Conservation (phyloP, 1,140 invertebrate genomes). For the Eupeodes corollae region DNA sequence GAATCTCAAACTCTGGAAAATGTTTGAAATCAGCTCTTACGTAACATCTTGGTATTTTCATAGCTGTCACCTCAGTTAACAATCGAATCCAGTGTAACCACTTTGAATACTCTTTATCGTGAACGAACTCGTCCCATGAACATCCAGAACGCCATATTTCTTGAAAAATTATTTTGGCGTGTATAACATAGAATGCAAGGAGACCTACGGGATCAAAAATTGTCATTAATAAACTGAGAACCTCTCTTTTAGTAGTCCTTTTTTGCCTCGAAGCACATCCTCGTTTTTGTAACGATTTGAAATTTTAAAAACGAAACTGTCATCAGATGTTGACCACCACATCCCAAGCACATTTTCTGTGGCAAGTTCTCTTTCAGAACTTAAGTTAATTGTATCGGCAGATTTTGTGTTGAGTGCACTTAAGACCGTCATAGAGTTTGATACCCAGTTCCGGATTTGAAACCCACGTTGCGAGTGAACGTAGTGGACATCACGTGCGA, state of each 20-base stretch:
- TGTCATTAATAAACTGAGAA: conserved; percentile 11
- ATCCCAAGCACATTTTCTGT: conserved; percentile 6
- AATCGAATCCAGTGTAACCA: conserved; percentile 3
- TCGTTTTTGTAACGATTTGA: background rate
- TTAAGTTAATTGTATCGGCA: too few relatives aligned
- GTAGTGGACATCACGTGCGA: too few relatives aligned
- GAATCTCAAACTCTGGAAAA: too few relatives aligned
- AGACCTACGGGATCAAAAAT: too few relatives aligned
- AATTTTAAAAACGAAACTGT: conserved; percentile 1
- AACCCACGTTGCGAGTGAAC: too few relatives aligned
- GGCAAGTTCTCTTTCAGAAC: too few relatives aligned
- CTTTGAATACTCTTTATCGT: background rate
- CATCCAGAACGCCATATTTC: conserved; percentile 13
- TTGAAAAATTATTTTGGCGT: too few relatives aligned
- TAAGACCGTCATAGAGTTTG: too few relatives aligned
- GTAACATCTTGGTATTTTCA: conserved; percentile 1
- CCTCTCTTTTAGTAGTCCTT: conserved; percentile 4
- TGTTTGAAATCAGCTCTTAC: background rate
- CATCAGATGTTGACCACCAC: conserved; percentile 1
- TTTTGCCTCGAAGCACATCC: background rate
- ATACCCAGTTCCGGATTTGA: too few relatives aligned
- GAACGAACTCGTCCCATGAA: conserved; percentile 18
- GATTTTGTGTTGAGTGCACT: too few relatives aligned
- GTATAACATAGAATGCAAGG: too few relatives aligned
- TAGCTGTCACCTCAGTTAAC: background rate